phyloP scores from a whole-genome alignment of 2,888 invertebrate genomes.

The Dicyrtoma fusca region DNA sequence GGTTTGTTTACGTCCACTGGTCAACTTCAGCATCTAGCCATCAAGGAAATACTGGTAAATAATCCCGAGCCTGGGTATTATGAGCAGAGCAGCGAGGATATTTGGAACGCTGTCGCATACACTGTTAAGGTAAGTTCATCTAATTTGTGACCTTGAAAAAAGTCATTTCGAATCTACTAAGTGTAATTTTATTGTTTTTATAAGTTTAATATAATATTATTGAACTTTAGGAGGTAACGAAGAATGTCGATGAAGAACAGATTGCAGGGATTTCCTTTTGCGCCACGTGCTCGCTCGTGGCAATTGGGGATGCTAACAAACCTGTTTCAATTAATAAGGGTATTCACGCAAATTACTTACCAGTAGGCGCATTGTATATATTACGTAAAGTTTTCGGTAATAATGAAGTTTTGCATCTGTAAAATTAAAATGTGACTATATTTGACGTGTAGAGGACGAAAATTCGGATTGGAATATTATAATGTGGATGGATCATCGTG shows the following conservation, averaged over 20 bases:
- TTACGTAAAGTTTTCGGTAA: background rate
- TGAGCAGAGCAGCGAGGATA: slow-evolving; percentile 88
- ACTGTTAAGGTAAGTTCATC: slow-evolving; percentile 72
- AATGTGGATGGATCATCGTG: slow-evolving; percentile 92
- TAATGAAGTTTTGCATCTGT: background rate
- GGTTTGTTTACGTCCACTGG: slow-evolving; percentile 72
- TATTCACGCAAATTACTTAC: background rate
- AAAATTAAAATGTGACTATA: background rate
- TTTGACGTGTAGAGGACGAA: slow-evolving; percentile 55
- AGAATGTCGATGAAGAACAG: slow-evolving; percentile 62
- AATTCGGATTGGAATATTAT: slow-evolving; percentile 77
- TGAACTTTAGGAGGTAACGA: slow-evolving; percentile 66
- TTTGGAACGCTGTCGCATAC: slow-evolving; percentile 76
- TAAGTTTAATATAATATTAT: background rate
- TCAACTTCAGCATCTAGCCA: slow-evolving; percentile 68
- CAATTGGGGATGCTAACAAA: slow-evolving; percentile 70
- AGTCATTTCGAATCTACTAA: background rate
- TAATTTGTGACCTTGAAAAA: no score
- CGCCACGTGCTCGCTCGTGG: slow-evolving; percentile 92
- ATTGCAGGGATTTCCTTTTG: slow-evolving; percentile 92
- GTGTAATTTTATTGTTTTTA: background rate
- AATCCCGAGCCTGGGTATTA: slow-evolving; percentile 76
- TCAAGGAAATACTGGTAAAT: slow-evolving; percentile 74
- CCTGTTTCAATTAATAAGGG: slow-evolving; percentile 70
- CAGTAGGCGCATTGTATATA: background rate